Conservation (phyloP, 2,888 invertebrate genomes). For the Leptura quadrifasciata region DNA sequence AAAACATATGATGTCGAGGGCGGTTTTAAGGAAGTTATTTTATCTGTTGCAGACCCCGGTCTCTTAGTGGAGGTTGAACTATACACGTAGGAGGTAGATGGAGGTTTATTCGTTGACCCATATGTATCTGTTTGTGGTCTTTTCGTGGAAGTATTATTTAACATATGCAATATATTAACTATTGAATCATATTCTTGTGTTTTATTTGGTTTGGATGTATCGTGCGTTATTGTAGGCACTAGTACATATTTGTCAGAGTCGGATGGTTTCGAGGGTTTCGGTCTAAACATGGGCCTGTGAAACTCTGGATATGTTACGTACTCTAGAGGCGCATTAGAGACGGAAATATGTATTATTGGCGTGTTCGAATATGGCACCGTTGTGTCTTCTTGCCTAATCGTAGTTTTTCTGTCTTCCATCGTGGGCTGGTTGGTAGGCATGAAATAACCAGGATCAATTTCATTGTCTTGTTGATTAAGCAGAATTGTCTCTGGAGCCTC, state of each 20-base stretch:
- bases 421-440: conserved; percentile 56
- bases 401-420: conserved; percentile 66
- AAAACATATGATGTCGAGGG: conserved; percentile 74
- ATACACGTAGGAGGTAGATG: conserved; percentile 74
- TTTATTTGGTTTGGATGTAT: conserved; percentile 65
- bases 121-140: conserved; percentile 71
- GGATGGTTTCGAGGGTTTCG: conserved; percentile 66
- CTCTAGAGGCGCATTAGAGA: conserved; percentile 68
- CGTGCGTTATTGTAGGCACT: conserved; percentile 76
- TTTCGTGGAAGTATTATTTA: conserved; percentile 74
- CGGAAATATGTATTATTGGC: conserved; percentile 68
- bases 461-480: conserved; percentile 76
- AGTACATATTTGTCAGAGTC: conserved; percentile 75
- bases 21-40: conserved; percentile 65
- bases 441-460: conserved; percentile 69
- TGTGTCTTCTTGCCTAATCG: conserved; percentile 58
- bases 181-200: conserved; percentile 76
- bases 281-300: conserved; percentile 75
- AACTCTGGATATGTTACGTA: conserved; percentile 66
- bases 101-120: conserved; percentile 69
- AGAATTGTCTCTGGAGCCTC: conserved; percentile 79
- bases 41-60: conserved; percentile 14
- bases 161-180: conserved; percentile 80
- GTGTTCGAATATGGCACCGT: conserved; percentile 63
- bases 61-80: conserved; percentile 65